Base-by-base conservation (phyloP, 2,888 invertebrate species). In the Melipona bicolor region DNA sequence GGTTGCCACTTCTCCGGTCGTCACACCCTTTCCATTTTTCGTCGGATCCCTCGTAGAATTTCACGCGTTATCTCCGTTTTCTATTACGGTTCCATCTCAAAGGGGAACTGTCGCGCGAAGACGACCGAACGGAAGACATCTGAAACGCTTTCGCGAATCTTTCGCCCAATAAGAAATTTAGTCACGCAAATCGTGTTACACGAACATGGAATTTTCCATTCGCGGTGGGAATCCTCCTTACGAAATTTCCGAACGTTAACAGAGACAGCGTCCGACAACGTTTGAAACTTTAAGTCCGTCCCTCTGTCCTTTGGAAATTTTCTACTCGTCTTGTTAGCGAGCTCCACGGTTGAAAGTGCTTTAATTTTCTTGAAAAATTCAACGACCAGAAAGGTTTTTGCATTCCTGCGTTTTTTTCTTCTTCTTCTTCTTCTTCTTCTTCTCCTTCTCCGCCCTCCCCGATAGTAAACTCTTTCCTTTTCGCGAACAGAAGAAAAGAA, bases 321-420 rank as follows among this genome's bases (percentile, higher is more conserved):
- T 32, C 3, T 54, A 1, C 68, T 50, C 32, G 5, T 32, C 4
- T n/a, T 21, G n/a, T 69, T 32, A 17, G n/a, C 4, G n/a, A 69
- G 15, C 5, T 4, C 21, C 21, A 5, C 15, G 21, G 0, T 6
- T n/a, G 21, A n/a, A 3, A 52, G 52, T 69, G 21, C 15, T 52
- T 52, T 54, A 54, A 69, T 69, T 69, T 69, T n/a, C 56, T 56
- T 70, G 36, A 36, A 70, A 36, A 70, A 56, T 70, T 69, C 52
- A 69, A 54, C 32, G 27, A 32, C 50, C 2, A 11, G 19, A 24
- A 70, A 70, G 36, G 36, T 56, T 69, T 32, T 70, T 56, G 5
- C 56, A 11, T 70, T 36, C 17, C 24, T 5, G 50, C 49, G 49
- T 49, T 67, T 49, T 17, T 1, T 0, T 9, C 9, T 9, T 9